These are phyloP conservation scores for Sakesphorus luctuosus DNA, from an alignment of 2,113 vertebrate species.

Conservation along the genomic window DNA sequence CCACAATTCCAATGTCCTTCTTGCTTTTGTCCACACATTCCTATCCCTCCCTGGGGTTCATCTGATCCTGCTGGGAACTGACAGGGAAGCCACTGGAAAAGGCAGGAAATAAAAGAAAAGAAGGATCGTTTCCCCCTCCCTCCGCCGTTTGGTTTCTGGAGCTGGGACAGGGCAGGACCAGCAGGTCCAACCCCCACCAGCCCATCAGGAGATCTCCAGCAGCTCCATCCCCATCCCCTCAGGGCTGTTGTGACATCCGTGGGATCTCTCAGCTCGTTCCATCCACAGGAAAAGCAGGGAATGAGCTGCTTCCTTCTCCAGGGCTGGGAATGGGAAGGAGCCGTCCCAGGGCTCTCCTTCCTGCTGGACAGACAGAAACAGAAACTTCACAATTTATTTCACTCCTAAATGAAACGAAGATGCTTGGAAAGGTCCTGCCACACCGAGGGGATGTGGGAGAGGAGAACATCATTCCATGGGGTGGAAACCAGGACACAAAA, in stretches of 20 bases:
- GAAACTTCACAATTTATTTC: no score
- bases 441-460: no score
- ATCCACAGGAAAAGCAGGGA: neutral
- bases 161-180: neutral
- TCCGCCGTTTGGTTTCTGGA: neutral
- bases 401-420: no score
- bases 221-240: neutral
- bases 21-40: neutral
- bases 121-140: neutral
- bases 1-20: neutral
- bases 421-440: no score
- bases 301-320: accelerated
- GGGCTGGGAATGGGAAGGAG: neutral
- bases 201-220: neutral
- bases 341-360: neutral
- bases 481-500: no score
- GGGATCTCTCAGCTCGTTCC: neutral
- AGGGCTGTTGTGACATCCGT: neutral
- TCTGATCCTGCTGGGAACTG: neutral
- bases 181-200: neutral
- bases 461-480: no score
- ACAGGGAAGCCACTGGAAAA: neutral
- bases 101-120: neutral
- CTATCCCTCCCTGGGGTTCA: neutral
- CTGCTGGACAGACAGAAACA: neutral